Base-by-base conservation (phyloP, 2,888 invertebrate genomes). In the Agrochola lychnidis region DNA sequence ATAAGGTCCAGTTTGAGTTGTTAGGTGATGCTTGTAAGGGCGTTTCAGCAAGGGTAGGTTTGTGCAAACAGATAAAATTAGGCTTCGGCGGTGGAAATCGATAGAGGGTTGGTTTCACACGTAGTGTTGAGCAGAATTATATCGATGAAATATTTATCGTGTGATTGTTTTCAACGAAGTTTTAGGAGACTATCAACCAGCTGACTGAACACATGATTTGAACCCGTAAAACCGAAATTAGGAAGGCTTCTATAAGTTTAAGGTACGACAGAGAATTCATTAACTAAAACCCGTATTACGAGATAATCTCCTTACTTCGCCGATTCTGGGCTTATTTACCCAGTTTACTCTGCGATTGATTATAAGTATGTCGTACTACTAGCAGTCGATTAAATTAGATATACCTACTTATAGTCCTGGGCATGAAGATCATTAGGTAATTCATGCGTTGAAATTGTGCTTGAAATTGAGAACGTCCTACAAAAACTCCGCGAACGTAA, bases 1-100 rank as follows among this genome's bases (percentile, higher is more conserved):
- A 48, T 82, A 86, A 70, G 66, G 75, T 76, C 0, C 10, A 70
- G 36, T 79, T 75, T 82, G 3, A 0, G 12, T 62, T 79, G 30
- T 42, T 12, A 0, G 7, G 12, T 1, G 9, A 4, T 59, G 62
- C 45, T 61, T 25, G n/a, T 76, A 80, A 76, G 16, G 67, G 63
- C 77, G 70, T 85, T 85, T 70, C 40, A 56, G 45, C 53, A 30
- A n/a, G 61, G 74, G 70, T 48, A 64, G 56, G 22, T 75, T 73
- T 68, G 73, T 69, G 90, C 94, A 94, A 95, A 94, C 93, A 93
- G 90, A 91, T 91, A 91, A 93, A 94, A 94, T 94, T 94, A 94
- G 94, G 93, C 93, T 94, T 91, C 91, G 88, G 89, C 88, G 91
- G 90, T 88, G 90, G 90, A 91, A 94, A 96, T 96, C 96, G 94